Base-by-base conservation (phyloP, 2,888 invertebrate species). In the Prionchulus punctatus region DNA sequence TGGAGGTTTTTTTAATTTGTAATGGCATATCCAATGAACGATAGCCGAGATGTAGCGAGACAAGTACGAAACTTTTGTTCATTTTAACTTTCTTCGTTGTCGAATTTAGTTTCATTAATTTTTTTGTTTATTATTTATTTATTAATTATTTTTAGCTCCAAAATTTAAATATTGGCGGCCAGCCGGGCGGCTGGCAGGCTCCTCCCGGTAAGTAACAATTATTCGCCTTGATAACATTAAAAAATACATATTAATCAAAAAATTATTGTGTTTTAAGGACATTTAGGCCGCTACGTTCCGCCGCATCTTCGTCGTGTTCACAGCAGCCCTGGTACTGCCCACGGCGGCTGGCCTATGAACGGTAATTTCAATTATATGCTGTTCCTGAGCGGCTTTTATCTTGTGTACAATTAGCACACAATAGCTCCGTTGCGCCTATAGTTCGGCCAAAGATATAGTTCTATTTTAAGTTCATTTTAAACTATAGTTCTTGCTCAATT, bases 241-340 rank as follows among this genome's bases (percentile, higher is more conserved):
- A n/a, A 7, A 36, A 36, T 36, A 36, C 18, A 36, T 36, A 12
- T 36, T 36, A 36, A 18, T 36, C 12, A 18, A n/a, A n/a, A n/a
- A n/a, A n/a, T n/a, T n/a, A n/a, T n/a, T n/a, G n/a, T n/a, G n/a
- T n/a, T n/a, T n/a, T n/a, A n/a, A n/a, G n/a, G n/a, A n/a, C n/a
- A n/a, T 23, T 7, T 30, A 28, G 50, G 50, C 18, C 48, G 36
- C 23, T 57, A 57, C 49, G 53, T 57, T 12, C 57, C 57, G 27
- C 57, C 57, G 23, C 53, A 57, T 28, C 12, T 57, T 30, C 53
- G 57, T 30, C 28, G 45, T 43, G 30, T 26, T 2, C 50, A 51
- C 30, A 36, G 26, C 23, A 36, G 49, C 15, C 31, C 48, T 2
- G 27, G 50, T 12, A 26, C 43, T 7, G 42, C 23, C 4, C 18